Conservation (phyloP, 2,113 vertebrate genomes). For the Macrotus californicus region DNA sequence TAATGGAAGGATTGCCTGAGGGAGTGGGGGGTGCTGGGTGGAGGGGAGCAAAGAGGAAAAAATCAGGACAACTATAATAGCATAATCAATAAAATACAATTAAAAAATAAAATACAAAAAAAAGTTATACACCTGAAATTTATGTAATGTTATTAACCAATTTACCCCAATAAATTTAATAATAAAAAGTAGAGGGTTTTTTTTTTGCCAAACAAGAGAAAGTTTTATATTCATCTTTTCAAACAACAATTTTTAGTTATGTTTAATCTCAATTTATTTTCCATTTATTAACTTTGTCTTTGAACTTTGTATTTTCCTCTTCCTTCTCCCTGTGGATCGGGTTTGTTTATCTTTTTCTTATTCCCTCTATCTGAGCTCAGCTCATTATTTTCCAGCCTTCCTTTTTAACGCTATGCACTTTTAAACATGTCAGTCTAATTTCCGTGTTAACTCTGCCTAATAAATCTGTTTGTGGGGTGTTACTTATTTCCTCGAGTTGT, state of each 20-base stretch:
- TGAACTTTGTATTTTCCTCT: not conserved
- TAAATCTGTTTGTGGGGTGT: not conserved
- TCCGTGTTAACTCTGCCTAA: not conserved
- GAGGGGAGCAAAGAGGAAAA: too few species aligned
- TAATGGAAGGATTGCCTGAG: too few species aligned
- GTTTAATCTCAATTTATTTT: not conserved
- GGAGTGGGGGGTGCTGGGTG: too few species aligned
- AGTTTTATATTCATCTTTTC: not conserved
- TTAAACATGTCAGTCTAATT: not conserved
- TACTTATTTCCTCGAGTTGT: not conserved
- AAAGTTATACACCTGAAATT: not conserved
- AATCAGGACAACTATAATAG: too few species aligned
- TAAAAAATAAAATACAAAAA: too few species aligned
- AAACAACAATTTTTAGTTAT: not conserved
- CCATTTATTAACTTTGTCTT: not conserved
- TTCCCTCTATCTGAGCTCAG: not conserved
- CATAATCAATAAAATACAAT: too few species aligned
- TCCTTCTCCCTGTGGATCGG: not conserved
- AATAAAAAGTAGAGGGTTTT: not conserved
- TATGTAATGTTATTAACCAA: too few species aligned
- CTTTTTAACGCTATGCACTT: not conserved
- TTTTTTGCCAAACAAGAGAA: not conserved
- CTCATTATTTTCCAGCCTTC: not conserved
- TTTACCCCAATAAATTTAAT: not conserved
- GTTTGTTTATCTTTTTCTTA: not conserved